Base-by-base conservation (phyloP, 2,113 vertebrate genomes). In the Clinocottus analis region DNA sequence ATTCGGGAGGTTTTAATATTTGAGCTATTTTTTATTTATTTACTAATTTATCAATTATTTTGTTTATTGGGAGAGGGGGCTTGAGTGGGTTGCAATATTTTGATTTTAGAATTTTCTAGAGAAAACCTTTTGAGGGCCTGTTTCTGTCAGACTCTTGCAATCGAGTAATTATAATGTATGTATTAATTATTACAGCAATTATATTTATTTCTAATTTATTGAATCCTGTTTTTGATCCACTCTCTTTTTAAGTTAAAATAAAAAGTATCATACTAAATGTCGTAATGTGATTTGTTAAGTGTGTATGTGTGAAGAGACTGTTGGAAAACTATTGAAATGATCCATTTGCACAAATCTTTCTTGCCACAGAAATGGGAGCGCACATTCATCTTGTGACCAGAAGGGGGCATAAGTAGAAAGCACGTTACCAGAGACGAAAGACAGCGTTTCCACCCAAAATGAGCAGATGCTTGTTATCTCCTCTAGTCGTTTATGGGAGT, bases 161-260 rank as follows among this genome's bases (percentile, higher is more conserved):
- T 84, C 71, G 80, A 92, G 88, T 89, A 90, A 94, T 92, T 95
- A 92, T 92, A 87, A 92, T 94, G 90, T 93, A 93, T 93, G 87
- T 94, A 94, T 93, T 94, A 90, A 92, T 92, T 92, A 94, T 92
- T 84, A 92, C 91, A 92, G 88, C 91, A 84, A 93, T 92, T 91
- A 90, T 94, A 95, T 95, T 94, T 95, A 95, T 94, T 93, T 95
- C 92, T 94, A 91, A 95, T 94, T 95, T 94, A 94, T 93, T 93
- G 92, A 94, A 88, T 92, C 91, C 89, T 92, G 90, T 93, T 95
- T 95, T 93, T 93, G 91, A 95, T 93, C 90, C 90, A 91, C 91
- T 91, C 91, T 94, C 90, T 95, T 94, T 94, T 94, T 94, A 94
- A 95, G 90, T 95, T 94, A 93, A 94, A 95, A 94, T 93, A 94